Base-by-base conservation (phyloP, 2,888 invertebrate genomes). In the Lasioglossum malachurum region DNA sequence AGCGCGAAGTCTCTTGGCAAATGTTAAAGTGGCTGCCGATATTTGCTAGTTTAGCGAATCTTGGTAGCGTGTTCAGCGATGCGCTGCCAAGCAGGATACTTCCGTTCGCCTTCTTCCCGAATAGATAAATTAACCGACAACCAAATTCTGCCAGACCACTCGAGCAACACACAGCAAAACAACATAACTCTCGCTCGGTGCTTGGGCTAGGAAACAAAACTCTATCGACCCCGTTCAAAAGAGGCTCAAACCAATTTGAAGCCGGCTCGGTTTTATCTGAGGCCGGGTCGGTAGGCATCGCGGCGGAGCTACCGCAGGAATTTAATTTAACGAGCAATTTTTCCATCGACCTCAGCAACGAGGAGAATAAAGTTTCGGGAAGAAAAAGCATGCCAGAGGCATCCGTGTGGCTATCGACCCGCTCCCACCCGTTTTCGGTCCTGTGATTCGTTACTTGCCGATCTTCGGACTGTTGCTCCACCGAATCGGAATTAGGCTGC, bases 271-370 rank as follows among this genome's bases (percentile, higher is more conserved):
- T 84, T 84, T 84, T 84, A 84, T 84, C 49, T 74, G 27, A 12
- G 41, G 78, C 35, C 74, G 27, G 49, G 14, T 49, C 60, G 78
- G 27, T 77, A 76, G 77, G 76, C 74, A 75, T 41, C 60, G 86
- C 53, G 77, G 73, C 69, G 35, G 16, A 49, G 53, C 80, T 80
- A 74, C 76, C 77, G 77, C 71, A 86, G 80, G 77, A 86, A 86
- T 86, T 86, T 86, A 80, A 86, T 86, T 86, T 84, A 80, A 86
- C 84, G 80, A 84, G 80, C 80, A 84, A 86, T 84, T 86, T 84
- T 84, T 86, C 80, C 73, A 84, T 77, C 86, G 71, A 46, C 46
- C 77, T 84, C 80, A 49, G 60, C 74, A 80, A 77, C 80, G 41
- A 41, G 71, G 74, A 74, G 86, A 84, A 84, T 84, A 86, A 86